Conservation (phyloP, 2,797 vertebrate species). For the Ispidina lecontei region DNA sequence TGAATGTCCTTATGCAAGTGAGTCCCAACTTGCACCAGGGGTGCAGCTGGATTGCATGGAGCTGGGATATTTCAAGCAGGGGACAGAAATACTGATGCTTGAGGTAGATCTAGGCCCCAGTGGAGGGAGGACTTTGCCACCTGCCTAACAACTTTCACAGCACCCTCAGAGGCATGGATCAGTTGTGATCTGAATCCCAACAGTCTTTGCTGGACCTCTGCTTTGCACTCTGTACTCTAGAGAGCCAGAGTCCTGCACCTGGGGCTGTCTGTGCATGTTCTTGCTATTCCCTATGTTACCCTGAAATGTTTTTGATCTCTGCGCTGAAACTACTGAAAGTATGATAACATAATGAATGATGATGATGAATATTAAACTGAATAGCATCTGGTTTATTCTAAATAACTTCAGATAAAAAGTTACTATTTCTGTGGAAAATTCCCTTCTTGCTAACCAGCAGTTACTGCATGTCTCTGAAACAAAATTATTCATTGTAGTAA, state of each 20-base stretch:
- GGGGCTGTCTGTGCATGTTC: neutral
- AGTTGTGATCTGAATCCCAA: neutral
- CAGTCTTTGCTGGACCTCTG: neutral
- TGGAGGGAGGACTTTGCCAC: neutral
- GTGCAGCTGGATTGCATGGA: neutral
- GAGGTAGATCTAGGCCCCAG: neutral
- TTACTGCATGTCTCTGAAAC: neutral
- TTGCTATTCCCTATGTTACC: neutral
- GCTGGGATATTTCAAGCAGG: neutral
- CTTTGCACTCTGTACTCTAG: accelerated
- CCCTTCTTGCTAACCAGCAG: neutral
- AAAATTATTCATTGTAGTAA: conserved; percentile 25
- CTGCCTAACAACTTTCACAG: neutral
- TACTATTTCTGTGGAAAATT: neutral
- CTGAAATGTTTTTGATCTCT: neutral
- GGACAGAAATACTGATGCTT: accelerated
- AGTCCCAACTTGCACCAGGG: neutral
- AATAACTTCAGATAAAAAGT: conserved; percentile 1
- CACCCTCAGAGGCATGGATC: neutral
- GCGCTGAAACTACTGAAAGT: neutral
- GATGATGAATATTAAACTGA: neutral
- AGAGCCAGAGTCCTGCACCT: neutral
- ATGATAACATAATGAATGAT: neutral
- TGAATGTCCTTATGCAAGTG: neutral
- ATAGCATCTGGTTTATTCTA: neutral